Evolutionary conservation across 2,888 invertebrate species (phyloP), one percentile per base, ranked within the genome.

Genomic region (Morpho deidamia): DNA sequence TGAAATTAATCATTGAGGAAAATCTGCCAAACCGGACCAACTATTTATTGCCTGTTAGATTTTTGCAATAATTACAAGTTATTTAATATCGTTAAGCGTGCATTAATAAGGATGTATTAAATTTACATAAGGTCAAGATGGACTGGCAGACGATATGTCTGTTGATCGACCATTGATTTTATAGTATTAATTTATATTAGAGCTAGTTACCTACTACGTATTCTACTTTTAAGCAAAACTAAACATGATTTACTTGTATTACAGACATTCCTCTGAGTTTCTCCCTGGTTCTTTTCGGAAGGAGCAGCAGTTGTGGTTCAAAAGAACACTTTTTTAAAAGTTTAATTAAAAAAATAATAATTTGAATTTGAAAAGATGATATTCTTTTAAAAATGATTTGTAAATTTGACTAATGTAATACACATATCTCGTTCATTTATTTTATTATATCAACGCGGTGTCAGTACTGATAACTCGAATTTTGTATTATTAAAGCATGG

Each of bases 401-500:
- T n/a, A n/a, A n/a, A n/a, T n/a, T n/a, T 23, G 1, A 23, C 4
- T 23, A 23, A 23, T 23, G 23, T 23, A 23, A 23, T 23, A 3
- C 23, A 23, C 4, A 23, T 23, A 23, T 23, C 23, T 23, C 23
- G 5, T 5, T 23, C 3, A 23, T 1, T 23, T 23, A 5, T 39
- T 51, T 52, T 43, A 50, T 53, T 46, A 50, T 33, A 46, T 11
- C 48, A 11, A 43, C 11, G 33, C 23, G 50, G 42, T 35, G 53
- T 40, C 51, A 40, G 47, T 41, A 47, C 49, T 35, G 44, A 44
- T 41, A 55, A 46, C 43, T 53, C 12, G 38, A 38, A 50, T 48
- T 44, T 53, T 50, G 41, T 50, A 56, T 54, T 63, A 62, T 55
- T 64, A 60, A 71, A 71, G 65, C 69, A 69, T 75, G 67, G 67